Conservation (phyloP, 2,113 vertebrate species). For the Larimichthys crocea region DNA sequence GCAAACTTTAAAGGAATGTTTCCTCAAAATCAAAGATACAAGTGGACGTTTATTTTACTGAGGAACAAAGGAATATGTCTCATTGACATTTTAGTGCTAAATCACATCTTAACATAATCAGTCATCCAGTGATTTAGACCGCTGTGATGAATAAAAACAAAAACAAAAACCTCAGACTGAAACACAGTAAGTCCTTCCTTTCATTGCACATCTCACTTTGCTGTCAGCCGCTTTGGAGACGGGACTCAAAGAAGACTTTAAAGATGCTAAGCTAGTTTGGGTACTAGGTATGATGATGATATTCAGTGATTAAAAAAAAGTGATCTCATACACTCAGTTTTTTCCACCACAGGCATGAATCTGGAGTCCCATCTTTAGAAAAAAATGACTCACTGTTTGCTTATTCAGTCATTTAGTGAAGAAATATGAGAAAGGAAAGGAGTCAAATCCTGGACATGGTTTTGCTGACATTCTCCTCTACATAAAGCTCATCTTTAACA, state of each 20-base stretch:
- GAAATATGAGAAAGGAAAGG: neutral
- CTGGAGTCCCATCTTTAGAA: neutral
- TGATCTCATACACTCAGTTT: neutral
- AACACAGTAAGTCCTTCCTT: constrained; percentile 33
- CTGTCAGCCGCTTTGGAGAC: constrained; percentile 50
- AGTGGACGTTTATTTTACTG: constrained; percentile 28
- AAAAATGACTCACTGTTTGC: neutral
- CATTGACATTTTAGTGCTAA: constrained; percentile 44
- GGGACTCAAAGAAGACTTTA: constrained; percentile 48
- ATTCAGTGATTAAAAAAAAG: neutral
- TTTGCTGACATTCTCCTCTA: constrained; percentile 6
- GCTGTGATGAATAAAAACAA: neutral
- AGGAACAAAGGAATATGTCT: constrained; percentile 22
- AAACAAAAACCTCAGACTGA: neutral
- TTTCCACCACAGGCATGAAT: neutral
- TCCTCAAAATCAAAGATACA: constrained; percentile 44
- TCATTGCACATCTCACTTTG: constrained; percentile 46
- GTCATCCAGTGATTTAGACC: constrained; percentile 16
- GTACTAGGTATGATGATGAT: neutral
- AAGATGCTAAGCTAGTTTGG: neutral
- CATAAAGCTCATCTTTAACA: constrained; percentile 28
- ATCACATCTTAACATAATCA: constrained; percentile 11
- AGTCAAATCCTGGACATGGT: too few relatives aligned
- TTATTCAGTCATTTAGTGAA: constrained; percentile 37
- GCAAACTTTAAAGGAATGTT: constrained; percentile 60